phyloP scores from a whole-genome alignment of 2,888 invertebrate genomes.

The Eubasilissa splendida region DNA sequence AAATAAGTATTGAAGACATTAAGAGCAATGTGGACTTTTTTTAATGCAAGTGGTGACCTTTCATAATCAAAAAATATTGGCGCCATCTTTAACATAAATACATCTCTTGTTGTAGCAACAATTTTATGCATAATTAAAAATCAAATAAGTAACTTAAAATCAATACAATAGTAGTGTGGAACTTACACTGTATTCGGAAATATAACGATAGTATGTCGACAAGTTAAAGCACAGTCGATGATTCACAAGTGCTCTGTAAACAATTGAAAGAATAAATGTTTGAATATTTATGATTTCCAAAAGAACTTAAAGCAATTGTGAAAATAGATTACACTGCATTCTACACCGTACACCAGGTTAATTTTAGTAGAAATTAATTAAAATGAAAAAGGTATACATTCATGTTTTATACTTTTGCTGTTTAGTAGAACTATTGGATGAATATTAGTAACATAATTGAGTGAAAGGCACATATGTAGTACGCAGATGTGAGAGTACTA shows the following conservation, averaged over 20 bases:
- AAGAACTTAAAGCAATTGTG: too few species aligned
- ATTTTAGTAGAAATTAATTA: too few species aligned
- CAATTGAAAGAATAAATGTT: background rate
- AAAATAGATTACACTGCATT: too few species aligned
- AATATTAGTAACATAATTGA: too few species aligned
- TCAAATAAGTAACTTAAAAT: background rate
- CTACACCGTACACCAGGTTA: too few species aligned
- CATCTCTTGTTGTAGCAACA: background rate
- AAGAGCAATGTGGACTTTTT: conserved; percentile 79
- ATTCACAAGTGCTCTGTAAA: conserved; percentile 80
- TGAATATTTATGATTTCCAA: too few species aligned
- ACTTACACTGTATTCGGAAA: conserved; percentile 78
- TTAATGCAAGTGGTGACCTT: conserved; percentile 77
- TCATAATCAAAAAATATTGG: conserved; percentile 86
- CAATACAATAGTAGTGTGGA: background rate
- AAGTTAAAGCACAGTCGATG: conserved; percentile 86
- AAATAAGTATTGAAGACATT: conserved; percentile 80
- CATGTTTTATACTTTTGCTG: too few species aligned
- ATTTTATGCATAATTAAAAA: background rate
- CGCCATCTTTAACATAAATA: conserved; percentile 72
- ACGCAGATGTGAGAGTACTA: too few species aligned
- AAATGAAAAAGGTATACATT: too few species aligned
- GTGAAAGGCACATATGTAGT: too few species aligned
- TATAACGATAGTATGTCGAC: conserved; percentile 81
- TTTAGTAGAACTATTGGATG: too few species aligned